Conservation (phyloP, 2,888 invertebrate genomes). For the Apodemia zela region DNA sequence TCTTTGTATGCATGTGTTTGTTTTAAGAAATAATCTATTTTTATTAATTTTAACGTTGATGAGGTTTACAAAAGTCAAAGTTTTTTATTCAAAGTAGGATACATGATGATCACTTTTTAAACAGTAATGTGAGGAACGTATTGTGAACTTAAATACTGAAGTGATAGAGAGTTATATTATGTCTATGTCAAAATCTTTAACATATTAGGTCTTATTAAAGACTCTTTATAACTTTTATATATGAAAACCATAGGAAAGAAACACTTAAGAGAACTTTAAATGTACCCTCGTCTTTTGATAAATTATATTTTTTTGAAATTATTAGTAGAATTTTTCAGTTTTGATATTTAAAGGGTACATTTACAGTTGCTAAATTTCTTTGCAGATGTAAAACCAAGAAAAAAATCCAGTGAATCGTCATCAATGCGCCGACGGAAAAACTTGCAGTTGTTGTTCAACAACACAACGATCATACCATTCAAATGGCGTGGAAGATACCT, state of each 20-base stretch:
- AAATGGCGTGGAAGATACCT: constrained; percentile 74
- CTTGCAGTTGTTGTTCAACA: constrained; percentile 68
- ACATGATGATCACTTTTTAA: too few relatives aligned
- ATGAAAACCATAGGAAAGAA: constrained; percentile 21
- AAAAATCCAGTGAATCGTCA: constrained; percentile 60
- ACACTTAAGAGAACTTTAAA: constrained; percentile 33
- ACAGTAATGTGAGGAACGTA: too few relatives aligned
- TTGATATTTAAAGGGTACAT: constrained; percentile 55
- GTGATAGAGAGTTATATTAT: too few relatives aligned
- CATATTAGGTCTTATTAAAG: too few relatives aligned
- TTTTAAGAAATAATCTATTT: too few relatives aligned
- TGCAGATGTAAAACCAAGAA: constrained; percentile 62
- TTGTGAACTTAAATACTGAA: too few relatives aligned
- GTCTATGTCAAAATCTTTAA: too few relatives aligned
- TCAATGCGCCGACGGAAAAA: constrained; percentile 67
- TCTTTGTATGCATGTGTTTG: too few relatives aligned
- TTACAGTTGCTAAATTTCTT: constrained; percentile 54
- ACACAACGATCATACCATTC: constrained; percentile 67
- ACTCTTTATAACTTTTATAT: too few relatives aligned
- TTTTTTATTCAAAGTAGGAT: too few relatives aligned
- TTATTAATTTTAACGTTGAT: too few relatives aligned
- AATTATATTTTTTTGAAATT: constrained; percentile 24
- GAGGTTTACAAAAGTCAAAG: too few relatives aligned
- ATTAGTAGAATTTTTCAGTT: constrained; percentile 24
- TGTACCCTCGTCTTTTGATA: constrained; percentile 34